These are phyloP conservation scores for Anthopleura xanthogrammica DNA, from an alignment of 92 coral and sea anemone species.

Conservation along the genomic window DNA sequence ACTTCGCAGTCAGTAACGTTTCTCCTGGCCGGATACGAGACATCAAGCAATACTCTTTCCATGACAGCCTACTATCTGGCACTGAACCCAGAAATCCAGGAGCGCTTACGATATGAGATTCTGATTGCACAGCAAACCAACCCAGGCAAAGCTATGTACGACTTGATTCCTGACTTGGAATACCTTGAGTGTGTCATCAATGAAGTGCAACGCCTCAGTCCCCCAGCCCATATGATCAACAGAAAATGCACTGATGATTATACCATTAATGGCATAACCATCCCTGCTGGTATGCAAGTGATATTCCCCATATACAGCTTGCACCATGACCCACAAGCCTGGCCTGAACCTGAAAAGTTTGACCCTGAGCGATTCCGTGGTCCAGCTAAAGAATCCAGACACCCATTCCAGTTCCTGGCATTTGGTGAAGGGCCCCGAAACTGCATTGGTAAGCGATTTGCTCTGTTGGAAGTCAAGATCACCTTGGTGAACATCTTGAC, in stretches of 20 bases:
- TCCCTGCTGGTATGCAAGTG: slow-evolving; percentile 61
- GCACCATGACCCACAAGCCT: slow-evolving; percentile 66
- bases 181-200: slow-evolving; percentile 70
- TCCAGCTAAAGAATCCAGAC: slow-evolving; percentile 63
- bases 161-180: slow-evolving; percentile 64
- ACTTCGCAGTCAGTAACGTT: slow-evolving; percentile 43
- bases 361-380: slow-evolving; percentile 81
- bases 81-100: slow-evolving; percentile 61
- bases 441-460: slow-evolving; percentile 69
- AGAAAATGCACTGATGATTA: slow-evolving; percentile 51
- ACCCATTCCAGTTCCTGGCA: slow-evolving; percentile 69
- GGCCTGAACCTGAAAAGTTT: slow-evolving; percentile 67
- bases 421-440: slow-evolving; percentile 76
- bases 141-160: slow-evolving; percentile 52
- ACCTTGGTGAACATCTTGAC: slow-evolving; percentile 51
- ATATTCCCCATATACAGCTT: slow-evolving; percentile 51
- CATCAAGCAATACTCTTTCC: slow-evolving; percentile 54
- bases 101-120: slow-evolving; percentile 39
- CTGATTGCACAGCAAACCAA: slow-evolving; percentile 43
- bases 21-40: slow-evolving; percentile 48
- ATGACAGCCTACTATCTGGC: slow-evolving; percentile 57
- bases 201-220: slow-evolving; percentile 59
- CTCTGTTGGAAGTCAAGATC: slow-evolving; percentile 61
- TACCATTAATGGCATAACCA: slow-evolving; percentile 36
- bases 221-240: slow-evolving; percentile 41